phyloP scores from a whole-genome alignment of 1,140 invertebrate species.

The Andrena cerasifolii region DNA sequence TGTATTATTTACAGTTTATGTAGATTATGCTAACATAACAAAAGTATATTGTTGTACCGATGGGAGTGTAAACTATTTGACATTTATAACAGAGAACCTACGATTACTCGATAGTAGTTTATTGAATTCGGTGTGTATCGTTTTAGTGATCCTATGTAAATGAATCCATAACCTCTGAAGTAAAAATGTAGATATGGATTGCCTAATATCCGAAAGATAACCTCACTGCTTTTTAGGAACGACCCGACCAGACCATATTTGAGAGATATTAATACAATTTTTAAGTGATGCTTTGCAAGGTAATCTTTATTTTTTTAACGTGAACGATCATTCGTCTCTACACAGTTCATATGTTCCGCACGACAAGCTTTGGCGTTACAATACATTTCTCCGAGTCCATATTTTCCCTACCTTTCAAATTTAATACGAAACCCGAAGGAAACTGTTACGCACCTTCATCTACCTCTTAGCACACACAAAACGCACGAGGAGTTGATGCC shows the following conservation, averaged over 20 bases:
- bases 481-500: slow-evolving; percentile 74
- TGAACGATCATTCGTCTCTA: slow-evolving; percentile 40
- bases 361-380: slow-evolving; percentile 46
- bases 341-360: slow-evolving; percentile 51
- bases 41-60: neutral
- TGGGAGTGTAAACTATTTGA: neutral
- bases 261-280: neutral
- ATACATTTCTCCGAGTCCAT: slow-evolving; percentile 29
- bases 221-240: neutral
- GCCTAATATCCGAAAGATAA: neutral
- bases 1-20: neutral
- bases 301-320: slow-evolving; percentile 38
- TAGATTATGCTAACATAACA: neutral
- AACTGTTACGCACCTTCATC: slow-evolving; percentile 81
- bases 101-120: neutral
- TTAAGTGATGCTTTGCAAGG: neutral
- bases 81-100: neutral
- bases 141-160: slow-evolving; percentile 3
- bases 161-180: slow-evolving; percentile 64
- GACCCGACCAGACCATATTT: neutral
- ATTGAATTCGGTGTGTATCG: neutral
- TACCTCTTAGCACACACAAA: slow-evolving; percentile 80
- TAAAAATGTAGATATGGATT: slow-evolving; percentile 18
- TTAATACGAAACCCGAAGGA: slow-evolving; percentile 24
- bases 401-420: slow-evolving; percentile 35